Conservation (phyloP, 2,113 vertebrate species). For the Ailuropoda melanoleuca region DNA sequence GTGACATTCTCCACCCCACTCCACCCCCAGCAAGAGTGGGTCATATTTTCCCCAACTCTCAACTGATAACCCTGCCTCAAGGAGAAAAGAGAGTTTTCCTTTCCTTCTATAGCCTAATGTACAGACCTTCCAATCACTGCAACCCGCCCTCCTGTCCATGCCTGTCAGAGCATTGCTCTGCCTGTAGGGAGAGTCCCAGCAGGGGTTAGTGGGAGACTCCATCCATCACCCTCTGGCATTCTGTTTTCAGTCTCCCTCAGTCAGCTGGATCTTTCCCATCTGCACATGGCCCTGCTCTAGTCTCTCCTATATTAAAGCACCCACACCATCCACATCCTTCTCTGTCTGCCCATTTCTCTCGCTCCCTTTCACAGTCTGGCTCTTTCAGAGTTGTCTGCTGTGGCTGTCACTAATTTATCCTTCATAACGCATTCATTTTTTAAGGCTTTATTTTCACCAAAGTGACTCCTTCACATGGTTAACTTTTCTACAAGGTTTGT, state of each 20-base stretch:
- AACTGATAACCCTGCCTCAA: background rate
- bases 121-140: background rate
- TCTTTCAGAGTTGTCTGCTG: background rate
- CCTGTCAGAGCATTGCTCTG: background rate
- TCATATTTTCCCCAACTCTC: background rate
- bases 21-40: background rate
- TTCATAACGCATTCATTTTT: background rate
- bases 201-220: background rate
- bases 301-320: background rate
- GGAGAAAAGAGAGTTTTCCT: background rate
- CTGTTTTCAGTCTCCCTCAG: background rate
- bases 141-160: background rate
- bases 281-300: background rate
- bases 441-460: slow-evolving; percentile 9
- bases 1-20: background rate
- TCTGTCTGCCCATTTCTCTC: background rate
- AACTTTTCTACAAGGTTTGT: slow-evolving; percentile 4
- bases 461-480: background rate
- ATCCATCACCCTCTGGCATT: background rate
- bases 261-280: background rate
- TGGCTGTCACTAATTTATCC: background rate
- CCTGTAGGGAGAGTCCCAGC: background rate
- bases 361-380: background rate
- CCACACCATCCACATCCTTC: background rate
- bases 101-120: background rate